Base-by-base conservation (phyloP, 2,113 vertebrate genomes). In the Phocoena phocoena region DNA sequence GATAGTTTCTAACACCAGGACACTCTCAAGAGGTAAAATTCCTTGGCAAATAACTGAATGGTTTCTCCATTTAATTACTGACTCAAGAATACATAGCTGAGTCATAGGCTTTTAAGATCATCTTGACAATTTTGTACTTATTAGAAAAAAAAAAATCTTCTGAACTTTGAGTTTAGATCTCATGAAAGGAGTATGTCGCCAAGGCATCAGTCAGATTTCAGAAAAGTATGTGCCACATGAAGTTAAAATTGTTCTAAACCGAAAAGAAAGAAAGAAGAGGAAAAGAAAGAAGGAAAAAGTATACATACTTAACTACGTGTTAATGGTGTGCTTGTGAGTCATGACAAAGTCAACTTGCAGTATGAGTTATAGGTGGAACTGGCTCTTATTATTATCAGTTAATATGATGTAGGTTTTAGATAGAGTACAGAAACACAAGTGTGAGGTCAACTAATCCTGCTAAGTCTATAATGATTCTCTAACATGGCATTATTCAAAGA, bases 231-330 rank as follows among this genome's bases (percentile, higher is more conserved):
- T 76, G 31, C 25, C 68, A 38, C 33, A 53, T 88, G 80, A 95
- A 77, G 63, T 91, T 95, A 88, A 97, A 96, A 81, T 83, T 94
- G 25, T 89, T 95, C 80, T 65, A 92, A 92, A 71, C 31, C 21
- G 41, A 47, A 68, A 68, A 6, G 41, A 60, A 55, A 38, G 36
- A 14, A 36, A 21, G 36, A 60, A 71, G 23, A 80, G 77, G 50
- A 58, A 38, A 26, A 55, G 31, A 71, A 77, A 67, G n/a, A 31
- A 53, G 14, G 60, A 28, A 94, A 82, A 88, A 55, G 8, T n/a
- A 73, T 47, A 53, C 62, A 67, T 44, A 77, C 28, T 96, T 96
- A 95, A 95, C 47, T 97, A 93, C 12, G 91, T 97, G 85, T 95
- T 97, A 94, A 97, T 60, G 55, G 17, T 68, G 25, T 96, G 62